Conservation (phyloP, 2,113 vertebrate species). For the Passer montanus region DNA sequence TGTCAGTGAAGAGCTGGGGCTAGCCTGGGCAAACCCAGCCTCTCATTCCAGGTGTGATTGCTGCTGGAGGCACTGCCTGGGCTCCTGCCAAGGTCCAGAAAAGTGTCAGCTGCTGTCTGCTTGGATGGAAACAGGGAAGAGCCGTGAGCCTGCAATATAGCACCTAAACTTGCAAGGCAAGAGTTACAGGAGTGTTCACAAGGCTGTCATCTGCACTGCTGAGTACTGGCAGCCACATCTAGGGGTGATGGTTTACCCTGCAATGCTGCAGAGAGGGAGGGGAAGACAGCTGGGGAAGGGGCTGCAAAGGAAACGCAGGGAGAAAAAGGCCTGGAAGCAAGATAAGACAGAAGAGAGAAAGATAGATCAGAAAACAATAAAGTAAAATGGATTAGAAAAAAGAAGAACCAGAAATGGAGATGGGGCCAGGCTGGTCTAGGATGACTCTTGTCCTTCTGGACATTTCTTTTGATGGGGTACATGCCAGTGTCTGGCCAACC, state of each 20-base stretch:
- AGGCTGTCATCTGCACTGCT: not conserved
- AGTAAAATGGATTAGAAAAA: not conserved
- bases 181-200: not conserved
- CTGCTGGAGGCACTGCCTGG: not conserved
- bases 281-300: not conserved
- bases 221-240: rapidly evolving
- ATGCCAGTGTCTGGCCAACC: not conserved
- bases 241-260: not conserved
- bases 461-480: not conserved
- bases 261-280: not conserved
- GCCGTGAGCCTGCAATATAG: not conserved
- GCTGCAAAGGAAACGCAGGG: not conserved
- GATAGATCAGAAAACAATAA: not conserved
- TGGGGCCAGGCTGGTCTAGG: not conserved
- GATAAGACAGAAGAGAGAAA: not conserved
- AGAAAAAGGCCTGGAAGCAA: not conserved
- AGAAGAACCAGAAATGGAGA: not conserved
- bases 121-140: not conserved
- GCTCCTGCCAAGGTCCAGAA: not conserved
- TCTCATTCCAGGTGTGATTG: not conserved
- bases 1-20: not conserved
- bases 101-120: not conserved
- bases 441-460: not conserved
- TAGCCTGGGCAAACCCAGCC: not conserved
- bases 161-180: not conserved